These are phyloP conservation scores for Actinopyga echinites DNA, from an alignment of 53 echinoderm and acorn worm species.

Conservation along the genomic window DNA sequence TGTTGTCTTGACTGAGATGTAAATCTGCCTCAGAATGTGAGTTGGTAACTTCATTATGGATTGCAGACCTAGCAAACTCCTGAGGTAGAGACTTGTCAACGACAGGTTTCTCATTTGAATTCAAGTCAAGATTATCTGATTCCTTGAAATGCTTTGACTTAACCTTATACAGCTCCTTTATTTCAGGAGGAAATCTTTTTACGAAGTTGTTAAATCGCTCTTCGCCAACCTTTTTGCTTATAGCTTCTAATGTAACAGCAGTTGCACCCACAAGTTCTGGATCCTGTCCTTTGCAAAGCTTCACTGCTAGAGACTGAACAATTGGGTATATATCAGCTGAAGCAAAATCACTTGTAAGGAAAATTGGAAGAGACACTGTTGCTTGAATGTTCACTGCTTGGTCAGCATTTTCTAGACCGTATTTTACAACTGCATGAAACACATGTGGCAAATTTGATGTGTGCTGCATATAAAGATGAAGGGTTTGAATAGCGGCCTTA, in stretches of 20 bases:
- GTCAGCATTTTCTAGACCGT: slow-evolving; percentile 85
- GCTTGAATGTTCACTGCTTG: slow-evolving; percentile 84
- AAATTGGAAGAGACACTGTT: slow-evolving; percentile 77
- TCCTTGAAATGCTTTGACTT: not conserved
- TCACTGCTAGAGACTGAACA: slow-evolving; percentile 73
- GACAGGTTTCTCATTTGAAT: slow-evolving; percentile 7
- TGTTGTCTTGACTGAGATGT: not conserved
- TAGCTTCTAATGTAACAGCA: slow-evolving; percentile 70
- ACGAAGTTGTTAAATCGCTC: slow-evolving; percentile 73
- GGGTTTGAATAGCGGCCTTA: slow-evolving; percentile 85
- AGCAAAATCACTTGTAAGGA: slow-evolving; percentile 86
- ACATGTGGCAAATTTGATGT: slow-evolving; percentile 79
- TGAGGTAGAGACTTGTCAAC: not conserved
- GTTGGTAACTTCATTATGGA: not conserved
- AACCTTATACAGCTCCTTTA: slow-evolving; percentile 39
- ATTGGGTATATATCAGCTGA: slow-evolving; percentile 79
- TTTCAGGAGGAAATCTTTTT: slow-evolving; percentile 67
- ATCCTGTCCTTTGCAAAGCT: slow-evolving; percentile 74
- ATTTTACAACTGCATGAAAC: slow-evolving; percentile 75
- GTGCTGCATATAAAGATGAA: slow-evolving; percentile 92
- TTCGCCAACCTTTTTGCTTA: slow-evolving; percentile 78
- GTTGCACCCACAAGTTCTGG: slow-evolving; percentile 59
- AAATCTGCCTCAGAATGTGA: not conserved
- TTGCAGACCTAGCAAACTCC: not conserved
- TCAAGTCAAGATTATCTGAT: slow-evolving; percentile 19